Base-by-base conservation (phyloP, 2,797 vertebrate species). In the Hippopotamyrus pictus region DNA sequence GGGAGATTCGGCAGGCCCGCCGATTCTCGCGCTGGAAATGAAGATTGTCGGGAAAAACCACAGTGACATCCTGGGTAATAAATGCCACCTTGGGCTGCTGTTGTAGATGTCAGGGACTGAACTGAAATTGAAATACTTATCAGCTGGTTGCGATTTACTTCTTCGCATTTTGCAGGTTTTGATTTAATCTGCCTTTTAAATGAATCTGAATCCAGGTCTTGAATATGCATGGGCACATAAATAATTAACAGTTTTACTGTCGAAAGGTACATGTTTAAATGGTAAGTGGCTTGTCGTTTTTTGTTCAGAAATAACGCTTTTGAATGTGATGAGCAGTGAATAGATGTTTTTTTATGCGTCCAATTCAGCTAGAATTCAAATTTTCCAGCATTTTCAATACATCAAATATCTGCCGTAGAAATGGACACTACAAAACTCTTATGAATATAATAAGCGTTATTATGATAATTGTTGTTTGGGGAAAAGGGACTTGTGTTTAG, bases 181-280 rank as follows among this genome's bases (percentile, higher is more conserved):
- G 76, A 84, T 89, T 84, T 84, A 84, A 89, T 89, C 79, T 84
- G 88, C 82, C 44, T 48, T 84, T 46, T 84, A 84, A 84, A 84
- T 48, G 33, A 79, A 51, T 84, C 22, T 84, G 37, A 44, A 48
- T 83, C 79, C 19, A 46, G n/a, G 44, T 84, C n/a, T 84, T 48
- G 44, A 84, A 51, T 84, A 84, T 84, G 82, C 44, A 48, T 51
- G 48, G n/a, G 22, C 46, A 51, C 48, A 48, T 73, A 37, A 73
- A 73, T 73, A 73, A 73, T 79, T 46, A 79, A 79, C 37, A n/a
- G 37, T 79, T 79, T 79, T 79, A 44, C 73, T 79, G 73, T 79
- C 73, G 73, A 84, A 84, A 84, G 82, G 41, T 51, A 84, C 44
- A 84, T 51, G 82, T 48, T 84, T 48, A 48, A 84, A 84, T 84